Evolutionary conservation across 2,113 vertebrate genomes (phyloP).

Genomic region (Erinaceus europaeus): DNA sequence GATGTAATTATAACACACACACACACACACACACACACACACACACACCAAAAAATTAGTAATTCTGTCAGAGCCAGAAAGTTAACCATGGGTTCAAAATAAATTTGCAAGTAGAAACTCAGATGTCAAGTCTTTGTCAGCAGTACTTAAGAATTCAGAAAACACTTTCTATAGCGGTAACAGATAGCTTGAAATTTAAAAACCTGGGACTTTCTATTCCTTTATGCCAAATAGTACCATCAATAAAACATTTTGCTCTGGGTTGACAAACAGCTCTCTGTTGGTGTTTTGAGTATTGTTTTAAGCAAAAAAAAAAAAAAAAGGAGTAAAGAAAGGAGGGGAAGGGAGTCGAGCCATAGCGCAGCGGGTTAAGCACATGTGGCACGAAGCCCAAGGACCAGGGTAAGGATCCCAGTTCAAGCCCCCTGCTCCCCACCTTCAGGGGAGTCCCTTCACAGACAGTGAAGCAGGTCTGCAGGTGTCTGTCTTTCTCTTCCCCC

Average conservation of each 20-base stretch:
- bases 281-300: not conserved
- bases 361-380: no score
- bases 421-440: no score
- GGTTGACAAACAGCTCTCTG: not conserved
- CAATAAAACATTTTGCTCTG: not conserved
- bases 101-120: not conserved
- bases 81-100: slow-evolving; percentile 16
- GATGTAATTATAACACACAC: not conserved
- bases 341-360: no score
- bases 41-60: not conserved
- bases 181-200: slow-evolving; percentile 15
- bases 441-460: no score
- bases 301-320: not conserved
- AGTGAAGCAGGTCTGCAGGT: not conserved
- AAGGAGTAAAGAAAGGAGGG: no score
- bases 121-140: not conserved
- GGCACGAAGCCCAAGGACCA: no score
- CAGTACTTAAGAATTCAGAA: not conserved
- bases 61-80: slow-evolving; percentile 13
- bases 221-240: not conserved
- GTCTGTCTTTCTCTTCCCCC: no score
- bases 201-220: not conserved
- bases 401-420: no score
- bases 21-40: no score
- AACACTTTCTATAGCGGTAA: not conserved